These are phyloP conservation scores for Drymodes brunneopygia DNA, from an alignment of 2,113 vertebrate genomes.

Conservation along the genomic window DNA sequence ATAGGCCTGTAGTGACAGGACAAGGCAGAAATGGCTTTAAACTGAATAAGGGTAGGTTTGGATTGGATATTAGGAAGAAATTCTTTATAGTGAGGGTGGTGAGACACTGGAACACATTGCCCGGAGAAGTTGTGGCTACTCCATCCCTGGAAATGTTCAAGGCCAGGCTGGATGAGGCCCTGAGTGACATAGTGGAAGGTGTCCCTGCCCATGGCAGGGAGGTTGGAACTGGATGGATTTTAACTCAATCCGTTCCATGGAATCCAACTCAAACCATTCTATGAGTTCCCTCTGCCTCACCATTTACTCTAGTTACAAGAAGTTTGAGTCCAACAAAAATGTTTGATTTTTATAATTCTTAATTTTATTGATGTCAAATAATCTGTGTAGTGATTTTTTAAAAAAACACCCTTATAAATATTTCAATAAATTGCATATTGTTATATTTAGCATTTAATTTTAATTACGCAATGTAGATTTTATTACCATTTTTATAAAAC, in stretches of 20 bases:
- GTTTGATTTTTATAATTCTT: background rate
- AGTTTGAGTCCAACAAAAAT: background rate
- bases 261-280: background rate
- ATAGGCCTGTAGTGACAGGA: background rate
- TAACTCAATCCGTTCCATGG: background rate
- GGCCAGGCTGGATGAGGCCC: background rate
- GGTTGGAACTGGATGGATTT: background rate
- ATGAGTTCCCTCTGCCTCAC: background rate
- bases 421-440: background rate
- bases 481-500: background rate
- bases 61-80: background rate
- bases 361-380: background rate
- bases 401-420: background rate
- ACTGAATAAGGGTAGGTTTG: background rate
- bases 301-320: background rate
- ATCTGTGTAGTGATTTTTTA: background rate
- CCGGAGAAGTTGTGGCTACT: background rate
- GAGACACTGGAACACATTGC: background rate
- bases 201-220: background rate
- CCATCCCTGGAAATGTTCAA: background rate
- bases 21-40: background rate
- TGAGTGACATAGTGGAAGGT: background rate
- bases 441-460: background rate
- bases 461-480: background rate
- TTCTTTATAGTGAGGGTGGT: background rate